Conservation (phyloP, 2,113 vertebrate genomes). For the Neogale vison region DNA sequence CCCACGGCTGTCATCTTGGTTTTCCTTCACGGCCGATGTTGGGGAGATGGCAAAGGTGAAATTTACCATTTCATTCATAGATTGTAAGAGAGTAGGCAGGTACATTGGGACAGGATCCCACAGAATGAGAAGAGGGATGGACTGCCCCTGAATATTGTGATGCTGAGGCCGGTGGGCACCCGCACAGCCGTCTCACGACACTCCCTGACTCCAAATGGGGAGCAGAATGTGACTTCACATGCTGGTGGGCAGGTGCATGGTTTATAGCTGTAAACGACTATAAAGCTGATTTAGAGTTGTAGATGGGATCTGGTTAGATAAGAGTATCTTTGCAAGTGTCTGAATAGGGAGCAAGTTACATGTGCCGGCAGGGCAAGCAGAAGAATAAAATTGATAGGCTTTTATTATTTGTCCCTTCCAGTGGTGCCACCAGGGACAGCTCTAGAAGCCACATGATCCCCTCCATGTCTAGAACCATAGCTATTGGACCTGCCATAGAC, state of each 20-base stretch:
- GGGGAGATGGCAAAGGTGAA: not conserved
- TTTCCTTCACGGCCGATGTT: not conserved
- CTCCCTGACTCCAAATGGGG: not conserved
- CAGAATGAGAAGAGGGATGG: not conserved
- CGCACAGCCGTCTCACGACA: not conserved
- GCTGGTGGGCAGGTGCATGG: not conserved
- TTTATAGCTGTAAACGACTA: not conserved
- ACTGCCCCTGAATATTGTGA: not conserved
- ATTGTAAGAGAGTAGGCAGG: not conserved
- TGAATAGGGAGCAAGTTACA: not conserved
- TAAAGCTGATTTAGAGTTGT: not conserved
- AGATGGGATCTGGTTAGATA: not conserved
- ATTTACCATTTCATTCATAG: not conserved
- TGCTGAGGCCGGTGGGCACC: not conserved
- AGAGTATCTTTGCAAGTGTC: not conserved
- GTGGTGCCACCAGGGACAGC: not conserved
- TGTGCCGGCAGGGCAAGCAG: not conserved
- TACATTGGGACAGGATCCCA: not conserved
- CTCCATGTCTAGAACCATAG: not conserved
- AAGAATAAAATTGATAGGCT: not conserved
- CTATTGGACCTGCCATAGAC: not conserved
- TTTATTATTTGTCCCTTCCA: not conserved
- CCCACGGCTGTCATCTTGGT: not conserved
- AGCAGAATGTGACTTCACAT: not conserved
- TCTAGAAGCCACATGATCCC: rapidly evolving